A percentile compares a stretch with the other conserved stretches of the same genome.
phyloP scores from a whole-genome alignment of 2,113 vertebrate genomes.

The Pelecanus crispus region DNA sequence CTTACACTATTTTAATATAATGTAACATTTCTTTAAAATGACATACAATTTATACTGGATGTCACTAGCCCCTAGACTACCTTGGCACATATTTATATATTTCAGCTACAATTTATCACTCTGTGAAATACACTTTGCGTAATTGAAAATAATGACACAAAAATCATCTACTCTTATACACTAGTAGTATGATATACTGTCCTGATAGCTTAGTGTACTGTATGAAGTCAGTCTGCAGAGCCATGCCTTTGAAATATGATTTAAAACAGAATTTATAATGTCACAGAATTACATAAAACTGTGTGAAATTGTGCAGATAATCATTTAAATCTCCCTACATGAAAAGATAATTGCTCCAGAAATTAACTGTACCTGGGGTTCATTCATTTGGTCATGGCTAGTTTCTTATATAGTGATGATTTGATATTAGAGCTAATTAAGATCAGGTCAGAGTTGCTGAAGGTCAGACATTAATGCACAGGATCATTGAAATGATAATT shows the following conservation, averaged over 20 bases:
- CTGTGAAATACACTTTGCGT: slow-evolving; percentile 46
- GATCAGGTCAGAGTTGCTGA: slow-evolving; percentile 99
- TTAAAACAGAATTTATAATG: slow-evolving; percentile 87
- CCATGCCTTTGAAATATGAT: slow-evolving; percentile 84
- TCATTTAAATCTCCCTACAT: slow-evolving; percentile 99
- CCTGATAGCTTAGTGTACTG: slow-evolving; percentile 46
- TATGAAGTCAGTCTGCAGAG: slow-evolving; percentile 64
- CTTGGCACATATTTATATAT: neutral
- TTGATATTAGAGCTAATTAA: slow-evolving; percentile 99
- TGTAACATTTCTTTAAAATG: slow-evolving; percentile 17
- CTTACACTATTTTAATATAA: slow-evolving; percentile 9
- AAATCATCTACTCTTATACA: slow-evolving; percentile 26
- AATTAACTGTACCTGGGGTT: slow-evolving; percentile 99
- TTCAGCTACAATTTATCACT: slow-evolving; percentile 23
- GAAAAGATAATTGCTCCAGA: slow-evolving; percentile 99
- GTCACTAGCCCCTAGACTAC: neutral
- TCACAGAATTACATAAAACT: slow-evolving; percentile 88
- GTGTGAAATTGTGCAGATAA: slow-evolving; percentile 99
- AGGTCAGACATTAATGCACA: slow-evolving; percentile 97
- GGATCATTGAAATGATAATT: slow-evolving; percentile 99
- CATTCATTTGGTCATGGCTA: slow-evolving; percentile 99
- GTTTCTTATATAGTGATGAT: slow-evolving; percentile 96
- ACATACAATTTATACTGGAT: neutral
- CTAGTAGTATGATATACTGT: slow-evolving; percentile 1
- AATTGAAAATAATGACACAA: slow-evolving; percentile 63